Conservation (phyloP, 1,140 invertebrate genomes). For the Sitophilus oryzae region DNA sequence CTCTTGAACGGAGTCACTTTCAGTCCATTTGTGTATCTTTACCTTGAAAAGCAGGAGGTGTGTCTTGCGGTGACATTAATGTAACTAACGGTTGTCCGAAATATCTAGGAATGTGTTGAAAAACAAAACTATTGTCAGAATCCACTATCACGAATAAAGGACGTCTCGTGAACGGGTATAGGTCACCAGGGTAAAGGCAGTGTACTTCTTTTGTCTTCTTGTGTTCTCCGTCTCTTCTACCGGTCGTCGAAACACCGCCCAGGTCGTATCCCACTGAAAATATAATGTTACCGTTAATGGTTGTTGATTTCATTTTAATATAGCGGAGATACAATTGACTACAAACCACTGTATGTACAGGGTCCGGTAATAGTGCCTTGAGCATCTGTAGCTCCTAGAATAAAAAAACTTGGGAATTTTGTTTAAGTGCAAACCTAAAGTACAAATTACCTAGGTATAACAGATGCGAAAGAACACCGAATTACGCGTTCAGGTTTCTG, state of each 20-base stretch:
- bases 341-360: too few relatives aligned
- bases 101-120: constrained; percentile 85
- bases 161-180: constrained; percentile 86
- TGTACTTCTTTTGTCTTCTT: constrained; percentile 68
- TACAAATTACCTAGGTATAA: too few relatives aligned
- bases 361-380: too few relatives aligned
- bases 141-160: constrained; percentile 92
- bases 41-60: constrained; percentile 79
- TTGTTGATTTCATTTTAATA: too few relatives aligned
- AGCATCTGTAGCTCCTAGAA: too few relatives aligned
- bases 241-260: constrained; percentile 84
- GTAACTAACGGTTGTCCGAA: constrained; percentile 94
- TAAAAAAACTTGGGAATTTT: too few relatives aligned
- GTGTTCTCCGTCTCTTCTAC: constrained; percentile 68
- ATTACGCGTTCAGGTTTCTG: too few relatives aligned
- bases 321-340: too few relatives aligned
- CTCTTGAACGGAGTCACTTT: neutral
- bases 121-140: constrained; percentile 91
- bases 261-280: constrained; percentile 81
- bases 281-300: constrained; percentile 2
- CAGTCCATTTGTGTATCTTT: constrained; percentile 13
- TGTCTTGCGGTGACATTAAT: constrained; percentile 88
- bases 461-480: too few relatives aligned
- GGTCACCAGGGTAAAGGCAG: constrained; percentile 86
- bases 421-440: too few relatives aligned